Base-by-base conservation (phyloP, 37 sponge, comb jelly and placozoan species). In the Geodia barretti region DNA sequence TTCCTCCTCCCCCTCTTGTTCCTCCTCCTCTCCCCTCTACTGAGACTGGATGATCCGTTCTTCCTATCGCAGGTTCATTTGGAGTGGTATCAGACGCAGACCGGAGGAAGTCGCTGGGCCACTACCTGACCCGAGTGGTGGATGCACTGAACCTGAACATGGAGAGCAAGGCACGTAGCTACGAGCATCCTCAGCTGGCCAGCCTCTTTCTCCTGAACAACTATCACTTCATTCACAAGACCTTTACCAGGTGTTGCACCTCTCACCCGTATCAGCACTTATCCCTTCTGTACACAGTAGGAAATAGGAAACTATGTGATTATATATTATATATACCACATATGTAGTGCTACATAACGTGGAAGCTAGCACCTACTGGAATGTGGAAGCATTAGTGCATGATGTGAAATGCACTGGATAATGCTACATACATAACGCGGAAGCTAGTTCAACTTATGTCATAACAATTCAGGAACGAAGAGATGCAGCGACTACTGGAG, bases 201-300 rank as follows among this genome's bases (percentile, higher is more conserved):
- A 83, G 83, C 39, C 17, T 97, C 17, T 97, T 97, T 70, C 83
- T 95, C 1, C 75, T 97, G 60, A 97, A 97, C 78, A 97, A 97
- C 77, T 95, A 85, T 73, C 93, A 86, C 47, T 95, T 90, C 76
- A 87, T 97, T 23, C 93, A 82, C 29, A 78, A 86, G 38, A 88
- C 92, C 20, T 90, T 92, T 40, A 87, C 84, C 3, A 79, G 90
- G 96, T 95, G 62, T n/a, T n/a, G n/a, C n/a, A n/a, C n/a, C n/a
- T n/a, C n/a, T n/a, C n/a, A n/a, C n/a, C n/a, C n/a, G n/a, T n/a
- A n/a, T n/a, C n/a, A n/a, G n/a, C n/a, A n/a, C n/a, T n/a, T n/a
- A n/a, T n/a, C n/a, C n/a, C n/a, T n/a, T n/a, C n/a, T n/a, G n/a
- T n/a, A n/a, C n/a, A n/a, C n/a, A n/a, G n/a, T n/a, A n/a, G n/a